Conservation (phyloP, 1,140 invertebrate species). For the Chironomus striatipennis region DNA sequence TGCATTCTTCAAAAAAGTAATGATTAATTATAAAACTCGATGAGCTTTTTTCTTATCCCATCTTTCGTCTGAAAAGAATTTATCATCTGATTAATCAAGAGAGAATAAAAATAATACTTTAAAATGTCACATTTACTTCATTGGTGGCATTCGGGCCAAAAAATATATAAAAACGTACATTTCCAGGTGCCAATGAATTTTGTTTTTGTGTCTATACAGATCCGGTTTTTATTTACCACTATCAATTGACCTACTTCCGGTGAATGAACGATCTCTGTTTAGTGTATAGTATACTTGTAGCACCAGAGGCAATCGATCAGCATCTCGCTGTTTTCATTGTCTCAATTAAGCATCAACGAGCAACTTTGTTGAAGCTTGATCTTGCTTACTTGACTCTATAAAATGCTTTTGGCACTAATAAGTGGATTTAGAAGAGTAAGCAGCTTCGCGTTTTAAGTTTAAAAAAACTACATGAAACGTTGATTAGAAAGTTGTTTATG, state of each 20-base stretch:
- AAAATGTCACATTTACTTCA: too few species aligned
- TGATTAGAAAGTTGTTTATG: conserved; percentile 23
- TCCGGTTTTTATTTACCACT: conserved; percentile 18
- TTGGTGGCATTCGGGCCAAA: background rate
- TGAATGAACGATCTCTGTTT: background rate
- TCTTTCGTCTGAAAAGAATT: too few species aligned
- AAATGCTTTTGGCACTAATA: too few species aligned
- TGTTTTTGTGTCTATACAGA: conserved; percentile 9
- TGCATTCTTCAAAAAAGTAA: too few species aligned
- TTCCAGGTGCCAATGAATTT: background rate
- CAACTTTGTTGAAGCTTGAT: background rate
- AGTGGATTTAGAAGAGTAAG: background rate
- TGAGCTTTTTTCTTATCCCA: too few species aligned
- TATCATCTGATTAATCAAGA: too few species aligned
- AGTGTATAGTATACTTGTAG: background rate
- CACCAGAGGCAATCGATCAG: background rate
- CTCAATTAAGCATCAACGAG: background rate
- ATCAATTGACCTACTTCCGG: conserved; percentile 19
- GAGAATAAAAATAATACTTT: too few species aligned
- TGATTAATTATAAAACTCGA: too few species aligned
- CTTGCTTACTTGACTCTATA: too few species aligned
- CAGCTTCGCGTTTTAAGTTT: background rate
- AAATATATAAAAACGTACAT: background rate
- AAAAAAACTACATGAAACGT: background rate
- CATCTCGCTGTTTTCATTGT: background rate